Conservation (phyloP, 2,113 vertebrate genomes). For the Elephas maximus region DNA sequence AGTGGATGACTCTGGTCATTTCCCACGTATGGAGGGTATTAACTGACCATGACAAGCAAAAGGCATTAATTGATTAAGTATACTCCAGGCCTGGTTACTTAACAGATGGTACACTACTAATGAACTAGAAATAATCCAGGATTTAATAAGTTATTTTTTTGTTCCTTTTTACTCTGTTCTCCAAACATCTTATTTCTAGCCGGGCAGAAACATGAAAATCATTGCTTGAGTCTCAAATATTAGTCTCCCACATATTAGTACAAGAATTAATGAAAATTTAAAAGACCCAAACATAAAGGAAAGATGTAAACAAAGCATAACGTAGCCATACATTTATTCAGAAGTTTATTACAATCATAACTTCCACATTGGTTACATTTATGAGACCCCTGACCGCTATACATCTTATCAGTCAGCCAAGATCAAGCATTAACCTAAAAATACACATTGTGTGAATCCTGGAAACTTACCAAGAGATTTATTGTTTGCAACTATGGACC, state of each 20-base stretch:
- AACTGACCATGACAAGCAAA: not conserved
- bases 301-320: not conserved
- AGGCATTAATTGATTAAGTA: not conserved
- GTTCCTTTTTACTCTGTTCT: not conserved
- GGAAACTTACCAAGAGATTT: conserved; percentile 7
- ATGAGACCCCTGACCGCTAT: not conserved
- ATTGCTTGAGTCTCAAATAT: not conserved
- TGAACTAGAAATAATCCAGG: not conserved
- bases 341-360: conserved; percentile 22
- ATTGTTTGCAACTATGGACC: not conserved
- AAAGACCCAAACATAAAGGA: not conserved
- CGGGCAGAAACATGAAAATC: not conserved
- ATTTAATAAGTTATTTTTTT: not conserved
- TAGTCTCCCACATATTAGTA: not conserved
- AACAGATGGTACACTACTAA: not conserved
- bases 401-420: not conserved
- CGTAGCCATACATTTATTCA: not conserved
- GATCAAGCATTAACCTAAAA: not conserved
- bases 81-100: not conserved
- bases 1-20: not conserved
- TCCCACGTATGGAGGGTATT: not conserved
- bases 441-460: not conserved
- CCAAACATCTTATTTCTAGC: not conserved
- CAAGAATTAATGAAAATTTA: conserved; percentile 6
- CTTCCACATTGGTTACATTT: not conserved